Evolutionary conservation across 2,797 vertebrate genomes (phyloP), one percentile per base, ranked within the genome.

Genomic region (Syncerus caffer): DNA sequence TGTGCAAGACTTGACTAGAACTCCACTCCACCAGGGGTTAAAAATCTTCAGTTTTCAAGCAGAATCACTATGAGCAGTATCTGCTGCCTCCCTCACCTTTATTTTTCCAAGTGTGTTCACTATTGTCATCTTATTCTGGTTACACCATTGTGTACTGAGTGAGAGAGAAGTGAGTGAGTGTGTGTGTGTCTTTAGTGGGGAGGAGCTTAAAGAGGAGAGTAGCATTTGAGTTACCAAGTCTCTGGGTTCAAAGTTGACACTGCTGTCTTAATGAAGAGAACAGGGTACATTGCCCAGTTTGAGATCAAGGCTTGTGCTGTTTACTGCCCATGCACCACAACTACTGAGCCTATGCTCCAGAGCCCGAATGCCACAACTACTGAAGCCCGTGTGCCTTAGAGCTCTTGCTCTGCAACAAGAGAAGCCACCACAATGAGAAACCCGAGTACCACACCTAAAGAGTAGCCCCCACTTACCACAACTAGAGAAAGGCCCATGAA

Each of bases 341-440:
- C 71, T 25, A 0, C 23, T 74, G 38, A 42, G 23, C 34, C 38
- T 25, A 67, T 7, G 67, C 34, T 74, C 67, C 6, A 14, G 67
- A 14, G 67, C 38, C 67, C 11, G 0, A 13, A 12, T 1, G 34
- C 19, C 1, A 0, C 34, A 25, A 42, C 67, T 42, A 4, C 34
- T 74, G 67, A 74, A 13, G 67, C 67, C 67, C 25, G 38, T 14
- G 5, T 7, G 7, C 21, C 34, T 42, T 25, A 42, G 6, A 42
- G 21, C 21, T 21, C 34, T 14, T 25, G 21, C 23, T 42, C 21
- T 25, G 23, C 21, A 42, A 4, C 21, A 74, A 25, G 23, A 74
- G 71, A 74, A 42, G 38, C 6, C 38, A 2, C 71, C 71, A 74
- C 71, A 7, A 6, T 42, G 71, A 74, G 38, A 74, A 74, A 25